phyloP scores from a whole-genome alignment of 2,888 invertebrate genomes.

The Zele albiditarsus region DNA sequence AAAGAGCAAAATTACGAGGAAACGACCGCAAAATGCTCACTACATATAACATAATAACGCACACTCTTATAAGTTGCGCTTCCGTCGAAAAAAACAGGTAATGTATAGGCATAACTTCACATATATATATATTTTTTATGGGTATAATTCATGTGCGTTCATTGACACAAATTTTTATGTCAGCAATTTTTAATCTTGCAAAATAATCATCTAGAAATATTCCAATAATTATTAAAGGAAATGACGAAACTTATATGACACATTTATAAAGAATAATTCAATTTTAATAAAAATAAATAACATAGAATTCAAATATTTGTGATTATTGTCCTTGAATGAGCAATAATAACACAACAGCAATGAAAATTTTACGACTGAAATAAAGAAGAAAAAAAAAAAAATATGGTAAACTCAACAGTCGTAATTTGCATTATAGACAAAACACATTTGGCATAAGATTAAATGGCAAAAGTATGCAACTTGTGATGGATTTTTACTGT shows the following conservation, averaged over 20 bases:
- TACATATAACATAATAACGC: neutral
- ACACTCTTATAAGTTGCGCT: neutral
- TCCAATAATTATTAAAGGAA: no score
- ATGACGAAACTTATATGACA: no score
- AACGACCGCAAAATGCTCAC: neutral
- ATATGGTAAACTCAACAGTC: neutral
- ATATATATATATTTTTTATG: no score
- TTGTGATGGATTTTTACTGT: neutral
- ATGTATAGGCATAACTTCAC: neutral
- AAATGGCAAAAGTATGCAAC: neutral
- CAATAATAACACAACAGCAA: no score
- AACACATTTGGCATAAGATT: slow-evolving; percentile 5
- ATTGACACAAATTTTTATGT: neutral
- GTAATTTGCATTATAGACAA: neutral
- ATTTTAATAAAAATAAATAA: no score
- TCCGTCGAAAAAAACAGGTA: neutral
- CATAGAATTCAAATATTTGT: no score
- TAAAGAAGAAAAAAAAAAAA: neutral
- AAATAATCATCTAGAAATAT: neutral
- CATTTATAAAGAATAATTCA: no score
- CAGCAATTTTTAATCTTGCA: neutral
- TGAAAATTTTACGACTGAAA: neutral
- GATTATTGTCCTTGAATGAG: no score
- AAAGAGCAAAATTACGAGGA: neutral
- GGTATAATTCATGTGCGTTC: neutral